Evolutionary conservation across 2,113 vertebrate species (phyloP).

Genomic region (Lontra canadensis): DNA sequence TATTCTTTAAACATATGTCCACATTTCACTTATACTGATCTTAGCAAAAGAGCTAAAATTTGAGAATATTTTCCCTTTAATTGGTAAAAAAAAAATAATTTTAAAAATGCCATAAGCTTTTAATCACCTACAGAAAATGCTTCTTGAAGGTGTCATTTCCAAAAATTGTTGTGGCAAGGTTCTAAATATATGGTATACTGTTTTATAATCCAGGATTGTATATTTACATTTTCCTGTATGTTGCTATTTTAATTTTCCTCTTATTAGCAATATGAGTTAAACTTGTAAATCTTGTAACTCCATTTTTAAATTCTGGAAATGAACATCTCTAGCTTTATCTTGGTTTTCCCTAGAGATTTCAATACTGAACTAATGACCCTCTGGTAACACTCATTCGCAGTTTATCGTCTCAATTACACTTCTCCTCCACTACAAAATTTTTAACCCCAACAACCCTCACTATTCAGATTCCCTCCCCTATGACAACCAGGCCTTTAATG

Average conservation of each 20-base stretch:
- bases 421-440: not conserved
- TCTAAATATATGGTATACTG: not conserved
- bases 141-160: not conserved
- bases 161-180: not conserved
- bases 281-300: not conserved
- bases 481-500: not conserved
- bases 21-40: not conserved
- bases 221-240: not conserved
- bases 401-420: not conserved
- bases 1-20: not conserved
- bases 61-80: not conserved
- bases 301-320: constrained; percentile 7
- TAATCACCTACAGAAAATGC: constrained; percentile 15
- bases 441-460: not conserved
- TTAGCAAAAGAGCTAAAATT: not conserved
- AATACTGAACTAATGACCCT: not conserved
- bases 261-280: not conserved
- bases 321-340: not conserved
- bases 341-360: not conserved
- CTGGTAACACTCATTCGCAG: not conserved
- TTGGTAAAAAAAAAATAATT: not conserved
- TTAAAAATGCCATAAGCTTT: not conserved
- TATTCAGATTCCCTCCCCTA: not conserved
- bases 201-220: not conserved
- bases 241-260: not conserved